Evolutionary conservation across 2,113 vertebrate genomes (phyloP).

Genomic region (Origma solitaria): DNA sequence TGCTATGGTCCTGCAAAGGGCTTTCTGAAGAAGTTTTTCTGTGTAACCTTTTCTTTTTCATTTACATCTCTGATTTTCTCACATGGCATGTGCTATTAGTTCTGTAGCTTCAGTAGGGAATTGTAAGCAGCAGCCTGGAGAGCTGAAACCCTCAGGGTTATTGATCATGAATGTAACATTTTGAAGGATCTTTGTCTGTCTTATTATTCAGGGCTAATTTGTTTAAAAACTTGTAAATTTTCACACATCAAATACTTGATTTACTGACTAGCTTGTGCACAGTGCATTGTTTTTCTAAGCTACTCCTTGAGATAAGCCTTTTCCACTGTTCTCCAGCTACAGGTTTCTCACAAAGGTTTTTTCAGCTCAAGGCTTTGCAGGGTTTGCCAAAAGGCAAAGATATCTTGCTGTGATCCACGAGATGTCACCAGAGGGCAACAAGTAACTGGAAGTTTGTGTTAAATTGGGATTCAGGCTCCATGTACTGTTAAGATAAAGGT

Average conservation of each 20-base stretch:
- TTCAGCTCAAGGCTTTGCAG: not conserved
- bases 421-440: slow-evolving; percentile 35
- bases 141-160: not conserved
- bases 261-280: not conserved
- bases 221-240: not conserved
- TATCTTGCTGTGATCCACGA: not conserved
- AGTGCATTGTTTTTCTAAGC: not conserved
- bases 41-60: not conserved
- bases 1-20: not conserved
- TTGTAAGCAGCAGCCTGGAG: not conserved
- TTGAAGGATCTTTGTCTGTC: not conserved
- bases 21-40: not conserved
- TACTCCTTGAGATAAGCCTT: not conserved
- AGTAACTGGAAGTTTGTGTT: not conserved
- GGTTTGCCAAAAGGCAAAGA: not conserved
- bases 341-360: not conserved
- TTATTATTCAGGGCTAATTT: not conserved
- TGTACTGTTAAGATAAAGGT: not conserved
- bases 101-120: not conserved
- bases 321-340: not conserved
- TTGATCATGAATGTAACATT: not conserved
- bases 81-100: not conserved
- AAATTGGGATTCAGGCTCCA: not conserved
- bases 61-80: not conserved
- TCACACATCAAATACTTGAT: not conserved